Percentiles rank a stretch among this genome's conserved stretches.
Conservation (phyloP, 2,113 vertebrate species). For the Podocnemis expansa region DNA sequence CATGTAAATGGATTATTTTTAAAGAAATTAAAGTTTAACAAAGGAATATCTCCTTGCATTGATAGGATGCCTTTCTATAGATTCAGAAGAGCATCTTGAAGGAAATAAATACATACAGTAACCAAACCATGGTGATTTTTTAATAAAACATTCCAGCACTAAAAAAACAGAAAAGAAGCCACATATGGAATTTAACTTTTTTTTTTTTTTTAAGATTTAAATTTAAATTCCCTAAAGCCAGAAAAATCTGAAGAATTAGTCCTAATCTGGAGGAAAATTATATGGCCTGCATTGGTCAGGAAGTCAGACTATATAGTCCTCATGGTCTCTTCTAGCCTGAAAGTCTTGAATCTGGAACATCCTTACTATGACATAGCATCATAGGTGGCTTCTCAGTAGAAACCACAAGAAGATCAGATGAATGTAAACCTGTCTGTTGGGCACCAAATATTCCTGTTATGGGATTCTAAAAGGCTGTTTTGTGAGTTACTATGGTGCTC, state of each 20-base stretch:
- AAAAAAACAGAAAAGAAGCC: not conserved
- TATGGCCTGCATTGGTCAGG: not conserved
- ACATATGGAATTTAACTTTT: accelerated
- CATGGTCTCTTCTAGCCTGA: not conserved
- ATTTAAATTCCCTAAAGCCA: not conserved
- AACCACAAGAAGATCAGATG: not conserved
- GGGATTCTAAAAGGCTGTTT: not conserved
- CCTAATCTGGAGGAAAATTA: not conserved
- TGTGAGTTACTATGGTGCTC: not conserved
- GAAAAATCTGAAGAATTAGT: not conserved
- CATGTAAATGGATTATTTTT: not conserved
- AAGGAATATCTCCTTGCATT: not conserved
- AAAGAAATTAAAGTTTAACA: not conserved
- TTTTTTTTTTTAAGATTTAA: no score
- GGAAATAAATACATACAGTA: not conserved
- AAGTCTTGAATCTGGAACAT: not conserved
- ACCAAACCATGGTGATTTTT: no score
- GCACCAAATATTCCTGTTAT: accelerated
- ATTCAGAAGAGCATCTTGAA: accelerated
- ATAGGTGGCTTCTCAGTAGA: not conserved
- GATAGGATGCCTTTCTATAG: not conserved
- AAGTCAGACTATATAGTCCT: not conserved
- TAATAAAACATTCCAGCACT: not conserved
- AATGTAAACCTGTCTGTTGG: not conserved
- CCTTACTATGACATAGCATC: accelerated